phyloP scores from a whole-genome alignment of 2,888 invertebrate species.

The Drosophila mimetica region DNA sequence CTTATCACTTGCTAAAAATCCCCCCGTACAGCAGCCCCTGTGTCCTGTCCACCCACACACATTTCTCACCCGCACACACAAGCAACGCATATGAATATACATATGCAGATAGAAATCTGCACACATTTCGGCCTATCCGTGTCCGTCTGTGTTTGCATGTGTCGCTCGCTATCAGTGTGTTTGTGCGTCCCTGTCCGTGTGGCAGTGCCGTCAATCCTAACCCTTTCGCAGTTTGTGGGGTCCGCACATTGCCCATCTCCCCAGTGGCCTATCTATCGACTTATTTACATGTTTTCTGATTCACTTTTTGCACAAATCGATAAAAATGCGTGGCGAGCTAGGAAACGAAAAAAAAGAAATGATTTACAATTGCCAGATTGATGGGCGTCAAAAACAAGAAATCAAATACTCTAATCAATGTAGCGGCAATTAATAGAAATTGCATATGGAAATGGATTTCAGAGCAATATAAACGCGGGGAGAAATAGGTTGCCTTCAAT shows the following conservation, averaged over 20 bases:
- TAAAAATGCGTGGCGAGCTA: constrained; percentile 62
- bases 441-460: constrained; percentile 23
- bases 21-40: constrained; percentile 19
- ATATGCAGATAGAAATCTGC: constrained; percentile 62
- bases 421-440: constrained; percentile 33
- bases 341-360: constrained; percentile 24
- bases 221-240: constrained; percentile 59
- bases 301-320: constrained; percentile 60
- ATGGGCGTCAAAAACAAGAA: constrained; percentile 39
- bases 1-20: background rate
- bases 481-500: background rate
- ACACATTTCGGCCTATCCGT: constrained; percentile 50
- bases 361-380: constrained; percentile 45
- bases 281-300: constrained; percentile 71
- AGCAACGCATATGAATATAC: constrained; percentile 56
- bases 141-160: constrained; percentile 36
- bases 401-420: constrained; percentile 41
- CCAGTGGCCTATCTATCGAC: constrained; percentile 52
- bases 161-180: constrained; percentile 22
- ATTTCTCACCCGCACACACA: constrained; percentile 22
- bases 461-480: background rate
- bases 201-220: constrained; percentile 69
- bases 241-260: constrained; percentile 3
- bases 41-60: constrained; percentile 29
- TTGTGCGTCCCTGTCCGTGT: constrained; percentile 19